Percentiles rank a stretch among this genome's conserved stretches.
phyloP scores from a whole-genome alignment of 1,140 invertebrate species.

The Stegodyphus dumicola region DNA sequence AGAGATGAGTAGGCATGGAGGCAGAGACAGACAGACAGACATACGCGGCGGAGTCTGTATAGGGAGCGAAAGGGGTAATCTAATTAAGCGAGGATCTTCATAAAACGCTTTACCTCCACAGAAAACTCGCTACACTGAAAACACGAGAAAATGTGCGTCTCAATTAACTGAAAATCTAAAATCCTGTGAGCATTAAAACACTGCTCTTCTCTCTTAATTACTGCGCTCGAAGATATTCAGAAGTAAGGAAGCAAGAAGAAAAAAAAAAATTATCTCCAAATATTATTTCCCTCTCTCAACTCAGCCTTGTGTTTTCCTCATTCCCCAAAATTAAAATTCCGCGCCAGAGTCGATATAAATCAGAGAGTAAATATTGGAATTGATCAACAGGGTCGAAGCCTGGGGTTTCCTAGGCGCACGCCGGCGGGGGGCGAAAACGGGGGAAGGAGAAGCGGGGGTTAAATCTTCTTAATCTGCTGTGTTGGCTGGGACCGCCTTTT shows the following conservation, averaged over 20 bases:
- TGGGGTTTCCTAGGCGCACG: neutral
- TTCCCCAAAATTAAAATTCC: too few relatives aligned
- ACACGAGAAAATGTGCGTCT: neutral
- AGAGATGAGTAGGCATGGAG: neutral
- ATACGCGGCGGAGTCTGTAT: neutral
- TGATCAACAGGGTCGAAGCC: constrained; percentile 4
- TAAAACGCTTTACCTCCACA: neutral
- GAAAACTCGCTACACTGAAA: neutral
- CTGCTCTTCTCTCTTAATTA: neutral
- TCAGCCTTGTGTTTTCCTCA: too few relatives aligned
- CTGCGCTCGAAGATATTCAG: neutral
- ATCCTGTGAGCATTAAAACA: neutral
- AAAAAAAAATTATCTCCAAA: neutral
- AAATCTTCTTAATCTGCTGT: constrained; percentile 47
- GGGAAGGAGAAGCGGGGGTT: constrained; percentile 6
- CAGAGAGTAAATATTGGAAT: neutral
- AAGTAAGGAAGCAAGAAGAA: neutral
- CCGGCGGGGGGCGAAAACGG: neutral
- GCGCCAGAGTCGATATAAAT: too few relatives aligned
- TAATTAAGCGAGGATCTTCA: constrained; percentile 8
- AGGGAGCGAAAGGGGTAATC: neutral
- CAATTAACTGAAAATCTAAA: neutral
- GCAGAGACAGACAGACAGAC: neutral
- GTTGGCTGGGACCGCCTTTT: constrained; percentile 37
- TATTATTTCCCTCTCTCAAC: too few relatives aligned